Evolutionary conservation across 2,888 invertebrate genomes (phyloP).

Genomic region (Drosophila phalerata): DNA sequence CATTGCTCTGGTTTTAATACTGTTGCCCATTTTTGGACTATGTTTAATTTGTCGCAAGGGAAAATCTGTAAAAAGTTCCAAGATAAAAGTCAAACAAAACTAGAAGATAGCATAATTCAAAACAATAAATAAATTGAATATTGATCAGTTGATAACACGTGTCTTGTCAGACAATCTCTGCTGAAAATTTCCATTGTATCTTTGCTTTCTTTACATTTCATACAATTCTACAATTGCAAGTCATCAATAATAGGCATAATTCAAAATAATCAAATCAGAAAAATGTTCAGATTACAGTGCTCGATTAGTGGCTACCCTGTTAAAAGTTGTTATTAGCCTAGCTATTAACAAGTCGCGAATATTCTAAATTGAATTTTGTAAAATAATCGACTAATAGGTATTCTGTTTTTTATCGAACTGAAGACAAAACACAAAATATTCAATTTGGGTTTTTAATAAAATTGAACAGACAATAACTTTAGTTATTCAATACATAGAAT

Average conservation of each 20-base stretch:
- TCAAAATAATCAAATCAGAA: background rate
- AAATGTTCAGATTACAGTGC: background rate
- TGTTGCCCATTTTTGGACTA: slow-evolving; percentile 21
- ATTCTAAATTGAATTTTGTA: no score
- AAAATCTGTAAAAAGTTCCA: slow-evolving; percentile 10
- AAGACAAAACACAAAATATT: no score
- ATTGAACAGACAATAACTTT: no score
- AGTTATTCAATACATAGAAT: no score
- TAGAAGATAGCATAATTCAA: background rate
- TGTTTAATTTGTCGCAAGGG: slow-evolving; percentile 18
- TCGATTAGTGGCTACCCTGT: background rate
- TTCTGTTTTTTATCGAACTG: no score
- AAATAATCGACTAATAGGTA: no score
- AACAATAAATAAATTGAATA: no score
- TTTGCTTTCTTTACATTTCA: no score
- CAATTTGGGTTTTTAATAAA: no score
- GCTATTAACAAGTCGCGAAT: no score
- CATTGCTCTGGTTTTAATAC: slow-evolving; percentile 21
- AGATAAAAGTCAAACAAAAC: slow-evolving; percentile 29
- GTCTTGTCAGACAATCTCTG: background rate
- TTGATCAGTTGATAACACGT: background rate
- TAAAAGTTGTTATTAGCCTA: no score
- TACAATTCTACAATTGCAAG: background rate
- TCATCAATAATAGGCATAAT: background rate
- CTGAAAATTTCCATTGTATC: background rate